These are phyloP conservation scores for Microctonus aethiopoides DNA, from an alignment of 2,888 invertebrate species.

Conservation along the genomic window DNA sequence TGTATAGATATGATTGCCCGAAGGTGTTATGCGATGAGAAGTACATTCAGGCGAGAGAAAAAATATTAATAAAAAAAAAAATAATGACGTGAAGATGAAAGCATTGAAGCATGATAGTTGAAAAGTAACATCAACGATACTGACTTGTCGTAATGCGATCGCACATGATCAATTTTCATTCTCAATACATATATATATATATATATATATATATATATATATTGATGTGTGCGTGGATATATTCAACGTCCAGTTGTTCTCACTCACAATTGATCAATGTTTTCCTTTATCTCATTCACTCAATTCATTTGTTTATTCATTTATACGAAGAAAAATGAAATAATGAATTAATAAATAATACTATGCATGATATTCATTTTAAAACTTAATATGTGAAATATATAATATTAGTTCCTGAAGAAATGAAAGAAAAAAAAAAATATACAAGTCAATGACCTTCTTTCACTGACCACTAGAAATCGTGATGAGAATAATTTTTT, in stretches of 20 bases:
- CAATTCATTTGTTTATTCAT: neutral
- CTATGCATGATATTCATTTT: no score
- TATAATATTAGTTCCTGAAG: no score
- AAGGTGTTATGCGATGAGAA: slow-evolving; percentile 9
- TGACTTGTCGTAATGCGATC: slow-evolving; percentile 7
- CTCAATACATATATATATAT: no score
- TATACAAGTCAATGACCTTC: neutral
- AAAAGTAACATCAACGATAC: neutral
- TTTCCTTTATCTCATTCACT: neutral
- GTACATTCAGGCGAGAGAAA: slow-evolving; percentile 8
- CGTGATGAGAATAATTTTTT: neutral
- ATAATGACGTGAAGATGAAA: slow-evolving; percentile 9
- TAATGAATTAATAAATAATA: no score
- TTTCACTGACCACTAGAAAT: neutral
- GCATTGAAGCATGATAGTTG: slow-evolving; percentile 5
- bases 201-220: no score
- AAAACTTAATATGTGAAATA: no score
- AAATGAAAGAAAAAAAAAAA: neutral
- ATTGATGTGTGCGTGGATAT: no score
- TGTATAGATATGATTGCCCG: neutral
- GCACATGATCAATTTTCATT: slow-evolving; percentile 2
- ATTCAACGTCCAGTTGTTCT: slow-evolving; percentile 3
- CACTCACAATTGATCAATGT: neutral
- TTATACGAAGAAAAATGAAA: no score
- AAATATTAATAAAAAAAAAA: no score